Evolutionary conservation across 2,888 invertebrate genomes (phyloP), one percentile per base, ranked within the genome.

Genomic region (Luffia ferchaultella): DNA sequence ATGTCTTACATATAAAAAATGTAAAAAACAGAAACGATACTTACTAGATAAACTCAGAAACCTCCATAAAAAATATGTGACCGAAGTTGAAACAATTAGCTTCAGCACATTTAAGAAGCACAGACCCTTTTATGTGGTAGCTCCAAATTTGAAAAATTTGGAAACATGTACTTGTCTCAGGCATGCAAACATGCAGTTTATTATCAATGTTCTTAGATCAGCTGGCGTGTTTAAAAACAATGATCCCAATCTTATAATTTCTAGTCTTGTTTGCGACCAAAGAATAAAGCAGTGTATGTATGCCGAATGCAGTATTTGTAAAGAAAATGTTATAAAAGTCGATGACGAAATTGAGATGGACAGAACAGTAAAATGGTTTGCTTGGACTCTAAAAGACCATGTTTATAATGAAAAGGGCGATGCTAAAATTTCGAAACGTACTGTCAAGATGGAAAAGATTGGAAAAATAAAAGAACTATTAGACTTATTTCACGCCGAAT

Each of bases 401-500:
- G 52, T 40, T 41, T 53, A 56, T 51, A 52, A 43, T 5, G 16
- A 52, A 40, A 9, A 18, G 40, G 53, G 19, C 16, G n/a, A 20
- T 20, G 12, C 2, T 3, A 20, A 20, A 19, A 53, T 49, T 50
- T 45, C 47, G 15, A 53, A 52, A 47, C 50, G 45, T 18, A 55
- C 53, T 50, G 43, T 55, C 16, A 52, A 53, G 18, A 52, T 18
- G 16, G 52, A n/a, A 17, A 51, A 53, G 44, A 49, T 50, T 12
- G 53, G 53, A 40, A 53, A 49, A 2, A 18, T 53, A 43, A 15
- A 50, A 46, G 50, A 52, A 12, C 44, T 53, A 40, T 16, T 53
- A 2, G 40, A 52, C 7, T 49, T 40, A 41, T 53, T 54, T 48
- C 49, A 51, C 42, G 16, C 42, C 42, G 52, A 53, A 48, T 46